phyloP scores from a whole-genome alignment of 2,888 invertebrate genomes.

The Rhabditoides inermis region DNA sequence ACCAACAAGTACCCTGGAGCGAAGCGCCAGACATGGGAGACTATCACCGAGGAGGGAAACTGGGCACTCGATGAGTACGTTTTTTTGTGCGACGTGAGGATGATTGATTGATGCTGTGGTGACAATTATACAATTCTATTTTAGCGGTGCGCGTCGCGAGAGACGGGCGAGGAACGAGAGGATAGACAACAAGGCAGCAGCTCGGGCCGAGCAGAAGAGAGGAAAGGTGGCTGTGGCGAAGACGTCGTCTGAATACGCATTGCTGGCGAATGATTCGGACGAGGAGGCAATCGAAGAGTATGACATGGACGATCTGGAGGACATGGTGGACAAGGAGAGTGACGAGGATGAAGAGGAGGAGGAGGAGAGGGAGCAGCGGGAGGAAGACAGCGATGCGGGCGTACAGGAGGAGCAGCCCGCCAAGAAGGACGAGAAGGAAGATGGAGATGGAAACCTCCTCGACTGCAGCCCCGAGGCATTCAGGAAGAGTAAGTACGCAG shows the following conservation, averaged over 20 bases:
- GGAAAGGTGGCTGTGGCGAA: constrained; percentile 10
- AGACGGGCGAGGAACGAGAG: no score
- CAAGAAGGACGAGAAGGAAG: not conserved
- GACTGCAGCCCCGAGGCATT: not conserved
- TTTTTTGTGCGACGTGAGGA: no score
- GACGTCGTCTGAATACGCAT: constrained; percentile 11
- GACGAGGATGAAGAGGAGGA: constrained; percentile 8
- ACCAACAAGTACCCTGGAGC: no score
- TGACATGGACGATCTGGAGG: constrained; percentile 11
- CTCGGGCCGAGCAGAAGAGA: constrained; percentile 3
- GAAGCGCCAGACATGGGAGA: no score
- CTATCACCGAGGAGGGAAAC: no score
- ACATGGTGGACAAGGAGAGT: constrained; percentile 7
- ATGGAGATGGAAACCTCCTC: constrained; percentile 1
- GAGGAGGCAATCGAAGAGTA: constrained; percentile 6
- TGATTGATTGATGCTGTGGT: no score
- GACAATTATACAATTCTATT: no score
- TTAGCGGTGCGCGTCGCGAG: no score
- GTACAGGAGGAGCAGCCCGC: constrained; percentile 1
- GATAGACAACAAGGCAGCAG: no score
- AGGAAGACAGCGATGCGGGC: not conserved
- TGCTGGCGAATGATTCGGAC: constrained; percentile 13
- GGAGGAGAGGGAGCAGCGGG: constrained; percentile 3
- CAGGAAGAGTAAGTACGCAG: no score
- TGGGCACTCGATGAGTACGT: no score